Evolutionary conservation across 37 sponge, comb jelly and placozoan genomes (phyloP).

Genomic region (Theonella swinhoei): DNA sequence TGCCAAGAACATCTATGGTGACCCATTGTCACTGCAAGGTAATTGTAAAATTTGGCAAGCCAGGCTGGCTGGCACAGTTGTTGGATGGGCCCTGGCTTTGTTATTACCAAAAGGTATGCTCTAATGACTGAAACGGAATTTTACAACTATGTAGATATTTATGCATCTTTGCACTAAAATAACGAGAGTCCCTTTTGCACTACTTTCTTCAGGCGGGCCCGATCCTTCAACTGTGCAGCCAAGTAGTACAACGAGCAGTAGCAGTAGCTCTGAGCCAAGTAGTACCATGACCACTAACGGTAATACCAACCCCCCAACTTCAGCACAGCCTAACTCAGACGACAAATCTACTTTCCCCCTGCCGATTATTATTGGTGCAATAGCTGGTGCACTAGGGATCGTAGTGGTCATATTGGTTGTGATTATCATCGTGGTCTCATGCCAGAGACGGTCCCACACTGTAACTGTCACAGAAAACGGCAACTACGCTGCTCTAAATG

Average conservation of each 20-base stretch:
- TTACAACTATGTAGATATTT: neutral
- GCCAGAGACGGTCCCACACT: neutral
- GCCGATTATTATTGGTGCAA: slow-evolving; percentile 45
- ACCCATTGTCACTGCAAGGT: neutral
- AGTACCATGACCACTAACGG: no score
- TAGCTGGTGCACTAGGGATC: slow-evolving; percentile 56
- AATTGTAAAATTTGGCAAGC: slow-evolving; percentile 25
- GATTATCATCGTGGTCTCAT: slow-evolving; percentile 35
- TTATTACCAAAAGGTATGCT: neutral
- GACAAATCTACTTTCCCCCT: neutral
- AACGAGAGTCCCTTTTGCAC: no score
- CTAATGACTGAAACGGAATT: slow-evolving; percentile 33
- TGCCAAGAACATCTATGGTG: neutral
- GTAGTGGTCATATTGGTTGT: slow-evolving; percentile 48
- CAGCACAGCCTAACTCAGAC: neutral
- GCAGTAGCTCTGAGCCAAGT: neutral
- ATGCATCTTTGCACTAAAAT: neutral
- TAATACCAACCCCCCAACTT: neutral
- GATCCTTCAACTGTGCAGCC: slow-evolving; percentile 25
- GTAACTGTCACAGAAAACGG: neutral
- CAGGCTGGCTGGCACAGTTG: slow-evolving; percentile 29
- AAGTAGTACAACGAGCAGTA: neutral
- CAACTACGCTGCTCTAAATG: neutral
- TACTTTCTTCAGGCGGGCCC: neutral
- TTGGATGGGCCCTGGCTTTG: slow-evolving; percentile 3